Conservation (phyloP, 2,888 invertebrate genomes). For the Penaeus monodon region DNA sequence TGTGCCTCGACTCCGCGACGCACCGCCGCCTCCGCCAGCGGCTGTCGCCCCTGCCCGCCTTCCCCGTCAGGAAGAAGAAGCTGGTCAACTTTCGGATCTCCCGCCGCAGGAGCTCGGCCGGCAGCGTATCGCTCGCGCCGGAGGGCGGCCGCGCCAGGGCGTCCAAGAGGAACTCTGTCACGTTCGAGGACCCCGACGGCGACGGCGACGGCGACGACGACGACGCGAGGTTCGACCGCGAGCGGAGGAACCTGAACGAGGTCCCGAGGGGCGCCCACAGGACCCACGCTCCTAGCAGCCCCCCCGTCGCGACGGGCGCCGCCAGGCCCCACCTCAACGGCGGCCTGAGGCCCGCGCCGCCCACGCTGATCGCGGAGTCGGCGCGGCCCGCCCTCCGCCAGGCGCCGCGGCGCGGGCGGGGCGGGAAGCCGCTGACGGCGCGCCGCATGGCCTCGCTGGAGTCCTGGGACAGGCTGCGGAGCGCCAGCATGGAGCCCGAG, state of each 20-base stretch:
- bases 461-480: background rate
- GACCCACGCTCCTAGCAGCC: no score
- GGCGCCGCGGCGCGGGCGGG: background rate
- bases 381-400: background rate
- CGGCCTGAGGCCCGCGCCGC: no score
- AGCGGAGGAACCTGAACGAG: background rate
- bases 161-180: background rate
- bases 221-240: no score
- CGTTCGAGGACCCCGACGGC: background rate
- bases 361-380: background rate
- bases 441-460: background rate
- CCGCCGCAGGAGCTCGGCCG: background rate
- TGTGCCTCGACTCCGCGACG: background rate
- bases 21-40: conserved; percentile 34
- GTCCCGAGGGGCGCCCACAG: no score
- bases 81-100: conserved; percentile 43
- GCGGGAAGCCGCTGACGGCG: background rate
- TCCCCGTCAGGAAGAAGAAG: conserved; percentile 25
- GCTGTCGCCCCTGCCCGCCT: conserved; percentile 11
- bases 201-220: background rate
- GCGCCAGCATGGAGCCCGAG: background rate
- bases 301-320: no score
- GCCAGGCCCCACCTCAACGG: no score
- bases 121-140: background rate
- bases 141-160: no score